Evolutionary conservation across 64 coral and sea anemone genomes (phyloP), one percentile per base, ranked within the genome.

Genomic region (Montipora efflorescens): DNA sequence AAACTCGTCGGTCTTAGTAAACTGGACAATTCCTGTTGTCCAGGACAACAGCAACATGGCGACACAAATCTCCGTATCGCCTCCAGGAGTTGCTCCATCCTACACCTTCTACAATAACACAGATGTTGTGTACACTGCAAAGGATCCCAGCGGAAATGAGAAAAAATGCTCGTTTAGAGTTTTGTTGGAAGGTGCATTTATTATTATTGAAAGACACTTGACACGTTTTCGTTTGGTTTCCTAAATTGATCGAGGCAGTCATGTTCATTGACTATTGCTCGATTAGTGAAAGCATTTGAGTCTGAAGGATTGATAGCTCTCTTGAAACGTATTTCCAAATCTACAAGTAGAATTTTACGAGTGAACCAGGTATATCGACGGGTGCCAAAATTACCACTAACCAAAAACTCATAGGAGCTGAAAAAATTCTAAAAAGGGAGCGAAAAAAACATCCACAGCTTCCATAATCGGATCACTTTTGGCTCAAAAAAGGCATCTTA

Each of bases 111-210:
- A 90, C 13, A 53, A 51, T 25, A 59, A 70, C 4, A 66, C 81
- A 10, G 3, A 86, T 0, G 75, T 95, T 62, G 83, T 51, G 7
- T 95, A 95, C 79, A 95, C 36, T 52, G 93, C 93, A 48, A 79
- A n/a, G 55, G 93, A 95, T 95, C 72, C 88, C 48, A 74, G 78
- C 10, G 93, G 88, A 8, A 95, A 95, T 64, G 75, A 43, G 55
- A 53, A 8, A 73, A 64, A 77, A n/a, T 95, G 93, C 48, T 95
- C 88, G 10, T 95, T 95, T 87, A 90, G 23, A 83, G 52, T 95
- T 48, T 45, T 84, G 0, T 59, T 90, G 18, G 93, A 95, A 90
- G 93, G 93, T 95, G 52, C 68, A 44, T 58, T 75, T 4, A 47
- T 8, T 20, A 13, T 9, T 71, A 9, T 45, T 52, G 13, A n/a